Percentiles rank a stretch among this genome's conserved stretches.
Evolutionary conservation across 2,888 invertebrate genomes (phyloP).

Genomic region (Coleophora flavipennella): DNA sequence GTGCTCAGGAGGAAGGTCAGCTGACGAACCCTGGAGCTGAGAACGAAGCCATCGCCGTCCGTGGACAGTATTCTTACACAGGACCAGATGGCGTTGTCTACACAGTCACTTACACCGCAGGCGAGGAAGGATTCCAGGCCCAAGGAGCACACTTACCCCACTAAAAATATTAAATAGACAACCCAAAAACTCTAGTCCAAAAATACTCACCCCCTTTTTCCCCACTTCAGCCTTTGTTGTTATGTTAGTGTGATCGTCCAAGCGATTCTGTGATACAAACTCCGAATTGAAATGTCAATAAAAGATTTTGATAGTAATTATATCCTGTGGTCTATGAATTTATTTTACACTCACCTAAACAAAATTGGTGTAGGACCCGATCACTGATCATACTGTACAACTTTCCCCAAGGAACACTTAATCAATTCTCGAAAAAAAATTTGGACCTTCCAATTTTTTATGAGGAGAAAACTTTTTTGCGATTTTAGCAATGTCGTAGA

Average conservation of each 20-base stretch:
- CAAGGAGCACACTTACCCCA: slow-evolving; percentile 37
- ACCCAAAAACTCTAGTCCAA: slow-evolving; percentile 30
- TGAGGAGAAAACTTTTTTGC: too few species aligned
- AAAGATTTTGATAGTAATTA: slow-evolving; percentile 34
- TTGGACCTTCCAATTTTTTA: too few species aligned
- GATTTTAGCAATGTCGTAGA: too few species aligned
- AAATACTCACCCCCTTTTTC: slow-evolving; percentile 37
- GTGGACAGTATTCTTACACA: slow-evolving; percentile 59
- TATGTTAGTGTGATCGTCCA: slow-evolving; percentile 10
- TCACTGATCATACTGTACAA: too few species aligned
- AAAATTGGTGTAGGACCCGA: too few species aligned
- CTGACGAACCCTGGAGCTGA: slow-evolving; percentile 57
- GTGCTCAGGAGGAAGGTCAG: slow-evolving; percentile 32
- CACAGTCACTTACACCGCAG: slow-evolving; percentile 59
- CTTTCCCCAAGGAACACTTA: too few species aligned
- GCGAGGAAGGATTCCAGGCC: slow-evolving; percentile 70
- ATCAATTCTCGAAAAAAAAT: too few species aligned
- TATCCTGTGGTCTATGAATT: too few species aligned
- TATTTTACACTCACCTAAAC: too few species aligned
- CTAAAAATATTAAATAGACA: slow-evolving; percentile 8
- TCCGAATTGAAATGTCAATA: slow-evolving; percentile 41
- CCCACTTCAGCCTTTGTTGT: slow-evolving; percentile 8
- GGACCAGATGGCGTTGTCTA: slow-evolving; percentile 58
- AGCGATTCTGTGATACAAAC: slow-evolving; percentile 61
- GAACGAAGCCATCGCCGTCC: slow-evolving; percentile 53